Evolutionary conservation across 92 coral and sea anemone genomes (phyloP).

Genomic region (Umimayanthus chanpuru): DNA sequence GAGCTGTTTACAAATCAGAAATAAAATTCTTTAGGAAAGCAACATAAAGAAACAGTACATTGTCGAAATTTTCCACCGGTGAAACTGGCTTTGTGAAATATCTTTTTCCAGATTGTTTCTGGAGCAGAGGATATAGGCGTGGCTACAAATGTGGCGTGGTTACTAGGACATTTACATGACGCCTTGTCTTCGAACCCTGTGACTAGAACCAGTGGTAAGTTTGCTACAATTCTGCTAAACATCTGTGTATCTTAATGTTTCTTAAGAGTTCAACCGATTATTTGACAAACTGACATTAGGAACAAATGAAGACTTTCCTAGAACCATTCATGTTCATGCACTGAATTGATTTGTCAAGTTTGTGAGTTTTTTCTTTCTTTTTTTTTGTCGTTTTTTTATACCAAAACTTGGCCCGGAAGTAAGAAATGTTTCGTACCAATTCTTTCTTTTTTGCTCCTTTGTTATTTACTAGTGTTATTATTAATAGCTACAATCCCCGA

Average conservation of each 20-base stretch:
- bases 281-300: background rate
- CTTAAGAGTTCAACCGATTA: too few relatives aligned
- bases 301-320: background rate
- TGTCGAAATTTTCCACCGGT: background rate
- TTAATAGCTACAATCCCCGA: too few relatives aligned
- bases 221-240: background rate
- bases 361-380: too few relatives aligned
- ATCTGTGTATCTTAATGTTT: background rate
- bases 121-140: conserved; percentile 71
- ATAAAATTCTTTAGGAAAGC: background rate
- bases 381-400: too few relatives aligned
- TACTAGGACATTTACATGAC: conserved; percentile 74
- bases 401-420: background rate
- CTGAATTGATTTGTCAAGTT: too few relatives aligned
- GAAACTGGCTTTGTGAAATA: background rate
- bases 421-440: background rate
- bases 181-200: conserved; percentile 61
- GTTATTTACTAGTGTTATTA: too few relatives aligned
- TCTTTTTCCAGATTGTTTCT: conserved; percentile 59
- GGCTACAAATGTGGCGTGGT: conserved; percentile 72
- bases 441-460: too few relatives aligned
- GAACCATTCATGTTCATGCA: too few relatives aligned
- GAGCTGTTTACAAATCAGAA: too few relatives aligned
- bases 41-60: background rate
- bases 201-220: conserved; percentile 79